phyloP scores from a whole-genome alignment of 2,888 invertebrate species.

The Polydrusus cervinus region DNA sequence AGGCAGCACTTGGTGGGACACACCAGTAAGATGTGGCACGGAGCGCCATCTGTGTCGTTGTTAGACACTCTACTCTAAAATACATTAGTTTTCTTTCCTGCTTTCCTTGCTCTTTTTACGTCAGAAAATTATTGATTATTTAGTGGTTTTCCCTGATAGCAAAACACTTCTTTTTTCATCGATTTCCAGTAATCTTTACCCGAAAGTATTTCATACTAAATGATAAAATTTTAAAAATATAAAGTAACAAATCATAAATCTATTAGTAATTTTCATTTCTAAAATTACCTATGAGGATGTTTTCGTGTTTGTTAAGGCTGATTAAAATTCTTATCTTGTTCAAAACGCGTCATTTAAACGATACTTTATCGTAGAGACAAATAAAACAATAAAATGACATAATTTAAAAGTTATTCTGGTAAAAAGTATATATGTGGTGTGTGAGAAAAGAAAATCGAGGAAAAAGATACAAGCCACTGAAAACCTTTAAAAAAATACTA shows the following conservation, averaged over 20 bases:
- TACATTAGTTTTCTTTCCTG: no score
- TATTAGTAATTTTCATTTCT: neutral
- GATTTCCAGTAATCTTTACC: neutral
- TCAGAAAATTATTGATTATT: no score
- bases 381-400: conserved; percentile 8
- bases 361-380: neutral
- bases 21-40: no score
- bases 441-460: no score
- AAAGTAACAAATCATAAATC: conserved; percentile 9
- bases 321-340: neutral
- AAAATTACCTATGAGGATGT: conserved; percentile 2
- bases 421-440: neutral
- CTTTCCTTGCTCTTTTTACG: no score
- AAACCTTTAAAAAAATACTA: no score
- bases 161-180: no score
- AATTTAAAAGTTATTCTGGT: neutral
- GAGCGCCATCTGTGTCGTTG: no score
- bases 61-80: no score
- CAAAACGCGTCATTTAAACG: neutral
- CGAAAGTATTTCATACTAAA: neutral
- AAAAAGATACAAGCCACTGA: no score
- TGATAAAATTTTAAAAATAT: conserved; percentile 6
- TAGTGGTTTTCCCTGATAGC: no score
- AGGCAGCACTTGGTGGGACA: no score
- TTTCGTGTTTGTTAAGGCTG: neutral